These are phyloP conservation scores for Hyperoplus lanceolatus DNA, from an alignment of 2,797 vertebrate species.

Conservation along the genomic window DNA sequence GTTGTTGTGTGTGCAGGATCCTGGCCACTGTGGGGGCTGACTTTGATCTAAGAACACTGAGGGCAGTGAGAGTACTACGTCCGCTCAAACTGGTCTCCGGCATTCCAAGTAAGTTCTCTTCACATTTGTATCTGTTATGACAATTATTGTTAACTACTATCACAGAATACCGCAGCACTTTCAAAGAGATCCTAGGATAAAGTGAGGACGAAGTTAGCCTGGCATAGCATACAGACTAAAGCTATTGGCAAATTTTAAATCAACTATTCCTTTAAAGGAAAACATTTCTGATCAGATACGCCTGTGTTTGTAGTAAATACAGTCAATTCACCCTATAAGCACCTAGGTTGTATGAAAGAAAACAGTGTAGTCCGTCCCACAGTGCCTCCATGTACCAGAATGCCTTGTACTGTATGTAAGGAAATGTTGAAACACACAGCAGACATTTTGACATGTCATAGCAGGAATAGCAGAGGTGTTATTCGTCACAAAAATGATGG, in stretches of 20 bases:
- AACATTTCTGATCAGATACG: not conserved
- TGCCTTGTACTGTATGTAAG: too few relatives aligned
- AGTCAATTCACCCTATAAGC: not conserved
- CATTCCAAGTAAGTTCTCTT: constrained; percentile 92
- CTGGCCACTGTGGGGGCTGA: constrained; percentile 93
- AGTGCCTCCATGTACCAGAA: too few relatives aligned
- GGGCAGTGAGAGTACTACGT: constrained; percentile 94
- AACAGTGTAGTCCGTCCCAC: too few relatives aligned
- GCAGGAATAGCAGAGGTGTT: too few relatives aligned
- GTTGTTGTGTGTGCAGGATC: constrained; percentile 86
- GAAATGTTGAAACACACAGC: too few relatives aligned
- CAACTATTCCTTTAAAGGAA: not conserved
- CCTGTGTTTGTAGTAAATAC: not conserved
- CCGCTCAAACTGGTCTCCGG: constrained; percentile 96
- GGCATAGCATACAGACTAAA: not conserved
- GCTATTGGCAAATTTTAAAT: not conserved
- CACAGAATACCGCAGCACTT: not conserved
- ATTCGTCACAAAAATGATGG: too few relatives aligned
- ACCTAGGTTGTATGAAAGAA: not conserved
- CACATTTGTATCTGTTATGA: not conserved
- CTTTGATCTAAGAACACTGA: constrained; percentile 94
- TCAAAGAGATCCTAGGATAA: not conserved
- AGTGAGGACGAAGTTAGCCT: not conserved
- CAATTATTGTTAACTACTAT: not conserved
- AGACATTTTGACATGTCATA: too few relatives aligned